Conservation (phyloP, 2,888 invertebrate genomes). For the Hypselothyrea guttata region DNA sequence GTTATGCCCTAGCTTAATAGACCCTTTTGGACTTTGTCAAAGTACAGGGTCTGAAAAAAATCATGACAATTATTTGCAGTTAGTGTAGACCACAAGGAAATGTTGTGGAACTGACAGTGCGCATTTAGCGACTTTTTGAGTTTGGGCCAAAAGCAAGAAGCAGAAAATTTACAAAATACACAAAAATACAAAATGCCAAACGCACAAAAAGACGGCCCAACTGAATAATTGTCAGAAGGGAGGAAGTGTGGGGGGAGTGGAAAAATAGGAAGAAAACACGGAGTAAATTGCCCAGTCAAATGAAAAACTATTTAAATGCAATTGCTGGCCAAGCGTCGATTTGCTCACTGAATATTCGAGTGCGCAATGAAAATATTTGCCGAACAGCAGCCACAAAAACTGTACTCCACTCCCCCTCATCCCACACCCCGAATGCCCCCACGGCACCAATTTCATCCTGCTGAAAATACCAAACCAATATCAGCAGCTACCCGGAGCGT, state of each 20-base stretch:
- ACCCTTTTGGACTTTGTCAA: too few relatives aligned
- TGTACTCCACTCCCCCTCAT: neutral
- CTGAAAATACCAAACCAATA: constrained; percentile 2
- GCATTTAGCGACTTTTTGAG: constrained; percentile 16
- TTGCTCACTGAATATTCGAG: constrained; percentile 72
- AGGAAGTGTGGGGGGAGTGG: constrained; percentile 1
- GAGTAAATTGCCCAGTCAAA: constrained; percentile 67
- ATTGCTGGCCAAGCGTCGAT: constrained; percentile 71
- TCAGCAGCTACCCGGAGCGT: neutral
- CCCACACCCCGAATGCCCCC: neutral
- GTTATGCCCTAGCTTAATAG: too few relatives aligned
- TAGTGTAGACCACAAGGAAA: constrained; percentile 40
- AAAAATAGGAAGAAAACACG: constrained; percentile 12
- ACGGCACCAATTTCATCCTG: neutral
- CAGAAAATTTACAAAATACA: neutral
- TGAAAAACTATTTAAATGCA: constrained; percentile 75
- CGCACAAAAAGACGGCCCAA: constrained; percentile 18
- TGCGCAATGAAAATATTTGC: constrained; percentile 50
- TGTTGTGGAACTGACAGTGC: constrained; percentile 48
- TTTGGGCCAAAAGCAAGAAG: constrained; percentile 6
- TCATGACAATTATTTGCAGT: constrained; percentile 40
- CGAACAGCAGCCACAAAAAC: constrained; percentile 11
- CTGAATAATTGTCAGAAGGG: neutral
- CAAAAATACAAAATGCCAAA: constrained; percentile 40
- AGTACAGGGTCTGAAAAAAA: neutral